These are phyloP conservation scores for Drosophila emarginata DNA, from an alignment of 2,888 invertebrate genomes.

Conservation along the genomic window DNA sequence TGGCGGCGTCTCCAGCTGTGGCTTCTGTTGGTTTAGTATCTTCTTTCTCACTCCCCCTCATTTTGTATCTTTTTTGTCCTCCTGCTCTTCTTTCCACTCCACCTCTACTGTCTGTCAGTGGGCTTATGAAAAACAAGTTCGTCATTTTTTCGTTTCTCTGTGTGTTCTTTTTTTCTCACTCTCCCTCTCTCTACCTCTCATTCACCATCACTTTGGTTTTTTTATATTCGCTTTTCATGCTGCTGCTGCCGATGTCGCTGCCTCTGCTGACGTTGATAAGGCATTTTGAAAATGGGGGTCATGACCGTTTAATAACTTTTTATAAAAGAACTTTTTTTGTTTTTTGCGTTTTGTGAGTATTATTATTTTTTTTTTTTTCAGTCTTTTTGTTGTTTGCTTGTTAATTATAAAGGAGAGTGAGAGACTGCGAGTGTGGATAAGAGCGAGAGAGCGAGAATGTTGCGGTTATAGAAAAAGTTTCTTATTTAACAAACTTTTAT, in stretches of 20 bases:
- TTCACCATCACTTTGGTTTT: slow-evolving; percentile 9
- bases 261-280: slow-evolving; percentile 66
- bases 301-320: slow-evolving; percentile 79
- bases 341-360: slow-evolving; percentile 17
- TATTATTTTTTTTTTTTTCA: slow-evolving; percentile 26
- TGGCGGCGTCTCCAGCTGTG: slow-evolving; percentile 20
- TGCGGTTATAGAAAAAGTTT: slow-evolving; percentile 21
- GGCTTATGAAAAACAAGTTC: slow-evolving; percentile 38
- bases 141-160: slow-evolving; percentile 39
- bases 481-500: slow-evolving; percentile 1
- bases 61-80: too few relatives aligned
- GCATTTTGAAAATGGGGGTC: slow-evolving; percentile 76
- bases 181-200: background rate
- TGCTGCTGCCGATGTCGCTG: slow-evolving; percentile 12
- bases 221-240: slow-evolving; percentile 48
- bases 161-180: background rate
- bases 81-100: background rate
- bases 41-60: background rate
- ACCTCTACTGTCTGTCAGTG: slow-evolving; percentile 4
- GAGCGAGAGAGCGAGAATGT: slow-evolving; percentile 21
- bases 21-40: slow-evolving; percentile 45
- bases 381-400: slow-evolving; percentile 48
- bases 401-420: slow-evolving; percentile 49
- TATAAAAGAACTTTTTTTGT: slow-evolving; percentile 52
- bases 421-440: background rate